A percentile compares a stretch with the other conserved stretches of the same genome.
Conservation (phyloP, 2,888 invertebrate genomes). For the Erebia aethiops region DNA sequence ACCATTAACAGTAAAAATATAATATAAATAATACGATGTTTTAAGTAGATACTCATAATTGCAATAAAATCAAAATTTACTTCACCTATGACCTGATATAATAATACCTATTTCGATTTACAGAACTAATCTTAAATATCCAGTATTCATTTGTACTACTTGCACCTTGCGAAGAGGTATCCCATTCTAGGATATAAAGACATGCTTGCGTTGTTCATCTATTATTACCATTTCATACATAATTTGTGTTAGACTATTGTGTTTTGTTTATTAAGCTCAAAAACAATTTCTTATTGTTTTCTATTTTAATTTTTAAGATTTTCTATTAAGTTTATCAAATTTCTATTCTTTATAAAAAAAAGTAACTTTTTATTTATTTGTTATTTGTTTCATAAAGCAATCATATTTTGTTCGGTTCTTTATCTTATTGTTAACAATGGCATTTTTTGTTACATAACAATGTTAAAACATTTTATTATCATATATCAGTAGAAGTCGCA, state of each 20-base stretch:
- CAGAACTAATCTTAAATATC: conserved; percentile 4
- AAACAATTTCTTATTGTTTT: background rate
- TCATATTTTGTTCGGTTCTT: too few species aligned
- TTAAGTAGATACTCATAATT: background rate
- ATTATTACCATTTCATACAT: background rate
- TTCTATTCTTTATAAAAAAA: background rate
- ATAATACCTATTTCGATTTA: background rate
- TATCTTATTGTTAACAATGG: too few species aligned
- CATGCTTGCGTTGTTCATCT: background rate
- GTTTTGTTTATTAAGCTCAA: background rate
- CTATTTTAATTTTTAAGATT: background rate
- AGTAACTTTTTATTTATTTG: too few species aligned
- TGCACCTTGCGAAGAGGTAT: background rate
- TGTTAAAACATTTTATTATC: too few species aligned
- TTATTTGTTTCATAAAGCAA: too few species aligned
- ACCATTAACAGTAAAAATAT: background rate
- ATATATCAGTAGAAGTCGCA: too few species aligned
- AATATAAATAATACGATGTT: too few species aligned
- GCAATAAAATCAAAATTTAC: background rate
- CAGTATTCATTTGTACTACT: background rate
- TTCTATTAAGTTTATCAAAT: background rate
- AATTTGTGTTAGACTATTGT: background rate
- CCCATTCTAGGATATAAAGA: conserved; percentile 1
- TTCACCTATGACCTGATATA: background rate
- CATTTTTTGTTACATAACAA: too few species aligned